Conservation (phyloP, 64 coral and sea anemone genomes). For the Stylophora pistillata region DNA sequence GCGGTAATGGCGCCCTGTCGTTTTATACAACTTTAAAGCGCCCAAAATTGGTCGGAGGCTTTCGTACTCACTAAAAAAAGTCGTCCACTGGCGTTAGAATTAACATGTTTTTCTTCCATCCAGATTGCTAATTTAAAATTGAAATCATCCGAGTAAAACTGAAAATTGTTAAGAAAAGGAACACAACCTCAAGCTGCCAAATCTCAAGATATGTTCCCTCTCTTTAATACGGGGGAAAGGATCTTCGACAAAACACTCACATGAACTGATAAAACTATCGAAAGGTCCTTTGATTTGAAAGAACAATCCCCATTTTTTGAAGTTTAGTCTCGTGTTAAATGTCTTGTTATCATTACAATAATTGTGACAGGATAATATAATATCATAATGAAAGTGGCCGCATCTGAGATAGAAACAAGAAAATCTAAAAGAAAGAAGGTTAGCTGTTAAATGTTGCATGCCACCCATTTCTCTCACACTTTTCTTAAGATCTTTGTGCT, state of each 20-base stretch:
- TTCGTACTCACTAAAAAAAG: background rate
- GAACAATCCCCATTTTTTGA: background rate
- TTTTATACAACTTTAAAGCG: background rate
- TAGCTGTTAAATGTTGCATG: background rate
- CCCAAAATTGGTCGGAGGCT: background rate
- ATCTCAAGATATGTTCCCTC: background rate
- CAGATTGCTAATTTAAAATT: background rate
- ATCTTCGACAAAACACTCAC: background rate
- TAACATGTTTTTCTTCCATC: background rate
- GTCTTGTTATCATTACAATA: background rate
- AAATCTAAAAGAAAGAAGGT: background rate
- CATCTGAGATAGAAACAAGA: background rate
- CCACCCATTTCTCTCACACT: constrained; percentile 6
- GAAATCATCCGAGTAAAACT: background rate
- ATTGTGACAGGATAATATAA: background rate
- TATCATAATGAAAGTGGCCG: no score
- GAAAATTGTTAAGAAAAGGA: background rate
- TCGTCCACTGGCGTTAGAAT: background rate
- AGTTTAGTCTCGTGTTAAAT: background rate
- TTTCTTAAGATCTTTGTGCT: background rate
- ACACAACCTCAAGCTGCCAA: background rate
- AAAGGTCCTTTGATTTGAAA: background rate
- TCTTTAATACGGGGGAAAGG: background rate
- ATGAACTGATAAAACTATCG: background rate
- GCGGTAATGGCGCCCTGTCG: background rate